Evolutionary conservation across 2,797 vertebrate genomes (phyloP).

Genomic region (Falco cherrug): DNA sequence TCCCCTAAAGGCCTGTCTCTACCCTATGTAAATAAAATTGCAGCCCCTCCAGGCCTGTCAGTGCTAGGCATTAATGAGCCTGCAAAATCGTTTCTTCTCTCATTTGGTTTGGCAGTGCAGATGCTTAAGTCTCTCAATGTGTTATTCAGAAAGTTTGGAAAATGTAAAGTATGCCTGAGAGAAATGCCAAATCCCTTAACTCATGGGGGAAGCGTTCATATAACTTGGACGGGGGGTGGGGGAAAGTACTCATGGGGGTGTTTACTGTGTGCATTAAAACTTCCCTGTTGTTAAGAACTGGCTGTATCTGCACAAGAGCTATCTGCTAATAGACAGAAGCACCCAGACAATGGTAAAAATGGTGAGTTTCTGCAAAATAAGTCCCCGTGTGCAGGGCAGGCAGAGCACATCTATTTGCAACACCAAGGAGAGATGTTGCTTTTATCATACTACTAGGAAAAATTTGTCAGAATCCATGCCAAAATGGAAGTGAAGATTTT

Average conservation of each 20-base stretch:
- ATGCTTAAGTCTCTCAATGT: not conserved
- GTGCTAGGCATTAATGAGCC: not conserved
- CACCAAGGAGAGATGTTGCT: not conserved
- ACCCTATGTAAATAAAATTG: not conserved
- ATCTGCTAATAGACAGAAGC: not conserved
- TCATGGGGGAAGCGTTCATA: not conserved
- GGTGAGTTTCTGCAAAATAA: not conserved
- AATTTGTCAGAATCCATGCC: not conserved
- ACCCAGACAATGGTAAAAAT: not conserved
- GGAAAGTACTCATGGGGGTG: not conserved
- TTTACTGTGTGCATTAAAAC: not conserved
- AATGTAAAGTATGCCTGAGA: not conserved
- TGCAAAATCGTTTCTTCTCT: not conserved
- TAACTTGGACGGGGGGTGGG: not conserved
- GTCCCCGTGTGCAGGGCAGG: not conserved
- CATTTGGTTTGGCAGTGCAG: not conserved
- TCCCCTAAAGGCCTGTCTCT: not conserved
- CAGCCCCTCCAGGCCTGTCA: constrained; percentile 28
- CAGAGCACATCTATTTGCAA: rapidly evolving
- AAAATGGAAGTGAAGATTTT: not conserved
- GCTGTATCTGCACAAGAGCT: not conserved
- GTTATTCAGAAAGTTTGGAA: not conserved
- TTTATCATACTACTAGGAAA: not conserved
- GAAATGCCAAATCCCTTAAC: not conserved
- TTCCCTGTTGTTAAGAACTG: not conserved